Evolutionary conservation across 2,113 vertebrate species (phyloP), one percentile per base, ranked within the genome.

Genomic region (Sturnira hondurensis): DNA sequence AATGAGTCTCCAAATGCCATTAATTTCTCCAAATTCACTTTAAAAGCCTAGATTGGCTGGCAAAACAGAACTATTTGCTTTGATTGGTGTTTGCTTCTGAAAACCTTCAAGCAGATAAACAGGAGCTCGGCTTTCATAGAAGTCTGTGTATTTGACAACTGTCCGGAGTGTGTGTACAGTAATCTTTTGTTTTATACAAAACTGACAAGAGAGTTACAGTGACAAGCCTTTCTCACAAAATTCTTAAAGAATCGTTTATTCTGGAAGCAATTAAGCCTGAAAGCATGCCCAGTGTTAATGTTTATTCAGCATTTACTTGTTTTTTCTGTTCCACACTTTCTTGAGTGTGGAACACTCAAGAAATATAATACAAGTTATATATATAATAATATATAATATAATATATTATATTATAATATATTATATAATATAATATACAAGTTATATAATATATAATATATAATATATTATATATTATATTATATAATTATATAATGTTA

Each of bases 11-110:
- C 43, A 82, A 71, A 92, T 77, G 85, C 71, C 56, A 58, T 82
- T 92, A 71, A 92, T 87, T 84, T 94, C 80, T 95, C 71, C 81
- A 71, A 89, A 91, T 93, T 93, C 81, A 89, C 58, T 91, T 91
- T 78, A 71, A 94, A 97, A 86, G 78, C 56, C 38, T 78, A 61
- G 41, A 19, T 52, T 89, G 56, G 45, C 47, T 96, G 84, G 92
- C 90, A 78, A 84, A 89, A 89, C 84, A 26, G 28, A 80, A 22
- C 43, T 73, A 33, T 91, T 94, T 92, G 70, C 90, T 94, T 81
- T 93, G 82, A 93, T 91, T 56, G 5, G 43, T 22, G 80, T 80
- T 94, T 89, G 52, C 43, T 73, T 88, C 80, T 58, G 47, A 88
- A 96, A 83, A 63, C 43, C 74, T 86, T 43, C 61, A 36, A 78